Evolutionary conservation across 2,888 invertebrate genomes (phyloP).

Genomic region (Noctua fimbriata): DNA sequence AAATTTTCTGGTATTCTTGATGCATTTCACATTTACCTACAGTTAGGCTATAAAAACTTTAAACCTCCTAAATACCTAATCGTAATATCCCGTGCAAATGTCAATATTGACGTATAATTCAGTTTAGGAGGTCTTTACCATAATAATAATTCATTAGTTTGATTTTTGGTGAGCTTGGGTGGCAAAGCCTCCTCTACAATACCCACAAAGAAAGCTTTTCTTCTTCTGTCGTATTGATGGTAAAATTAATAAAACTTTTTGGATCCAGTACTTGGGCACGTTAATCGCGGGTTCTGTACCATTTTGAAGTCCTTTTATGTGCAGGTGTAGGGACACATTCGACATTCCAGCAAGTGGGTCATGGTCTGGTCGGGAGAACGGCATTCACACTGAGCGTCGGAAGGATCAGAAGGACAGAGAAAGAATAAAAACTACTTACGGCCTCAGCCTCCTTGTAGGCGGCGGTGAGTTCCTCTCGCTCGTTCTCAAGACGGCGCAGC

Average conservation of each 20-base stretch:
- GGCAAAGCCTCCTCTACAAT: neutral
- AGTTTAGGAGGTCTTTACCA: neutral
- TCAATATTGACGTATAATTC: neutral
- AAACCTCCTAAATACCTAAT: neutral
- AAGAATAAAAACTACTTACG: slow-evolving; percentile 91
- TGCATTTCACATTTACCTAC: neutral
- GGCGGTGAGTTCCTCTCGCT: slow-evolving; percentile 99
- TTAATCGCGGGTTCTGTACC: neutral
- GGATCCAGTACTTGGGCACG: neutral
- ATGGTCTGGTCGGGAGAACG: neutral
- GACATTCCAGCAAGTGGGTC: neutral
- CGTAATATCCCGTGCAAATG: neutral
- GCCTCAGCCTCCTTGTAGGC: slow-evolving; percentile 99
- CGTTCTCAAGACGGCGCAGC: slow-evolving; percentile 99
- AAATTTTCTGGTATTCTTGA: neutral
- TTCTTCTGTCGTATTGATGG: neutral
- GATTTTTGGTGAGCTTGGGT: neutral
- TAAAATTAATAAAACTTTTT: neutral
- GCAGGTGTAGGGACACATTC: neutral
- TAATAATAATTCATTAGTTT: neutral
- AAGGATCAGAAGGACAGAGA: neutral
- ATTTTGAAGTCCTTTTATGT: neutral
- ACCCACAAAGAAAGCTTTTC: neutral
- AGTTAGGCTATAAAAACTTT: neutral
- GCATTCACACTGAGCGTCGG: neutral